Base-by-base conservation (phyloP, 1,140 invertebrate species). In the Ditylenchus dipsaci region DNA sequence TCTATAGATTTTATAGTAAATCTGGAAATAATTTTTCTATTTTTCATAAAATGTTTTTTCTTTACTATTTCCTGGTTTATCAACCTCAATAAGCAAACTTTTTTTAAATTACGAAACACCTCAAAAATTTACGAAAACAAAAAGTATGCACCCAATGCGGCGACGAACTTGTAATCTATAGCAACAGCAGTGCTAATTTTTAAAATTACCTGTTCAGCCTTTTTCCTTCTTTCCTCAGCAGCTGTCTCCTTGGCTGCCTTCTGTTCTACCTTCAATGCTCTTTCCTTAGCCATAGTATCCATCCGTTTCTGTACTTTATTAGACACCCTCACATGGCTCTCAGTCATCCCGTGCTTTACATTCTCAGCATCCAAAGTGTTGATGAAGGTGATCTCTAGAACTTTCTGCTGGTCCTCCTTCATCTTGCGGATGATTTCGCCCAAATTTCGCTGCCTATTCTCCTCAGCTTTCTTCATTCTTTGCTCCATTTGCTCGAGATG, bases 391-490 rank as follows among this genome's bases (percentile, higher is more conserved):
- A 71, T 67, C 38, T 78, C 76, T 45, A 76, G 63, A 17, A 75
- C 77, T 69, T 65, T 71, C 23, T 61, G 57, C n/a, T 78, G 71
- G n/a, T 79, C 77, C 15, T 79, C 78, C 42, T 73, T 71, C 15
- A 75, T 72, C 11, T 56, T 47, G 29, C 67, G 65, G 5, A 79
- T 66, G 19, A 78, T 76, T 30, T 79, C 77, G 30, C 63, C 71
- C 7, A 78, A 61, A 53, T 79, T 79, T n/a, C 68, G 71, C 47
- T 79, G 76, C 3, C 77, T 72, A 26, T 78, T 78, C 17, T 77
- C 72, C 1, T 61, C 61, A 0, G 78, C 77, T 29, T 73, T 76
- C 26, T 64, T 30, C 69, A 76, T 73, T 43, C 65, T 65, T 53
- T 53, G n/a, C 49, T 53, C 23, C n/a, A 53, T 3, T 8, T 53